Percentiles rank a stretch among this genome's conserved stretches.
These are phyloP conservation scores for Drosophila obscura DNA, from an alignment of 1,140 invertebrate species.

Conservation along the genomic window DNA sequence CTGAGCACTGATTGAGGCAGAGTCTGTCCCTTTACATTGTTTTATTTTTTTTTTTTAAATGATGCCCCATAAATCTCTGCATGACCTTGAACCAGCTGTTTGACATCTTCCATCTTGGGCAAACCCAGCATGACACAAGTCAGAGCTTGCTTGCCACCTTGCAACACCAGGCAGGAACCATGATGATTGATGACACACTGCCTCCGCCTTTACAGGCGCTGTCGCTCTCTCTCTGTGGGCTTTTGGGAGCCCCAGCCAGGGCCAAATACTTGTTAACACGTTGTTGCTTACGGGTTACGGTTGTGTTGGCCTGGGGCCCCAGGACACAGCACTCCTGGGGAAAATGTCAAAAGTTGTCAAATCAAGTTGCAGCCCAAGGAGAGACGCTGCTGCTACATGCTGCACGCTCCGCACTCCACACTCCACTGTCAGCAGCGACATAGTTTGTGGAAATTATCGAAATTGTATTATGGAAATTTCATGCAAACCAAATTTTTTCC, in stretches of 20 bases:
- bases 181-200: constrained; percentile 39
- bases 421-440: constrained; percentile 31
- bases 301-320: neutral
- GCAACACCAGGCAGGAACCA: constrained; percentile 3
- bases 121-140: constrained; percentile 25
- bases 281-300: constrained; percentile 27
- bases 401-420: constrained; percentile 1
- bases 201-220: constrained; percentile 3
- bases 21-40: constrained; percentile 9
- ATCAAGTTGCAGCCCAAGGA: constrained; percentile 45
- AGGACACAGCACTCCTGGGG: neutral
- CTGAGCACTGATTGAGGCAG: constrained; percentile 13
- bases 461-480: constrained; percentile 76
- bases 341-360: constrained; percentile 37
- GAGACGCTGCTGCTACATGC: neutral
- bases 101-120: constrained; percentile 2
- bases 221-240: constrained; percentile 18
- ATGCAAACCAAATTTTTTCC: constrained; percentile 63
- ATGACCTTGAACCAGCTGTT: constrained; percentile 33
- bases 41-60: constrained; percentile 20
- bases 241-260: constrained; percentile 17
- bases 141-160: too few species aligned
- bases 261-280: constrained; percentile 52
- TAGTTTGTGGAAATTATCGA: constrained; percentile 67
- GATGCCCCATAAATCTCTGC: constrained; percentile 40